These are phyloP conservation scores for Pogonocichla stellata DNA, from an alignment of 2,113 vertebrate genomes.

Conservation along the genomic window DNA sequence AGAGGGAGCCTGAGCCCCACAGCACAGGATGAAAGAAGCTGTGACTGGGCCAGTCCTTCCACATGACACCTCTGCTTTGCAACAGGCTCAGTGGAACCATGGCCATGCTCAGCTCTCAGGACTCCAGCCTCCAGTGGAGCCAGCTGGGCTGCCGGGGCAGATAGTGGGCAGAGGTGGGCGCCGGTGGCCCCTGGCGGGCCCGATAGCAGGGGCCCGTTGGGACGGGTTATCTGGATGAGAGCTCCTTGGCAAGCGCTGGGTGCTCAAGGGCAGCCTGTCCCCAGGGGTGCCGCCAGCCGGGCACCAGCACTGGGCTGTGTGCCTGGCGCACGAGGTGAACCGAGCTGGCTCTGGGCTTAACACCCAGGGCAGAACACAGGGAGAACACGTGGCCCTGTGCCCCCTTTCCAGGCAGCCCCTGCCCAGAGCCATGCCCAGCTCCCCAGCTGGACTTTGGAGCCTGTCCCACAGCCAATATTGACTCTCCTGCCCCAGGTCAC, in stretches of 20 bases:
- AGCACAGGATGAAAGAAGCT: neutral
- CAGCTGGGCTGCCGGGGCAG: fast-evolving
- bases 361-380: fast-evolving
- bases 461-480: neutral
- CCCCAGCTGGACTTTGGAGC: slow-evolving; percentile 8
- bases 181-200: fast-evolving
- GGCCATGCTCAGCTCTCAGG: neutral
- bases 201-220: fast-evolving
- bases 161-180: neutral
- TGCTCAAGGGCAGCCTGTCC: neutral
- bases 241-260: neutral
- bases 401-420: neutral
- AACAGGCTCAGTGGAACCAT: neutral
- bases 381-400: fast-evolving
- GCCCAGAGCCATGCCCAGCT: fast-evolving
- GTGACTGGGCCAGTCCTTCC: neutral
- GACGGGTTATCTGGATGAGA: fast-evolving
- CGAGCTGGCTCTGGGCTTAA: neutral
- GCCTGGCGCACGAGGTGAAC: fast-evolving
- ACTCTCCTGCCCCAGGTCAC: neutral
- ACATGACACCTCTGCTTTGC: neutral
- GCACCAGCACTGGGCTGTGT: neutral
- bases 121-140: neutral
- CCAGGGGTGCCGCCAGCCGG: neutral
- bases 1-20: neutral